Conservation (phyloP, 2,888 invertebrate genomes). For the Amaurobius ferox region DNA sequence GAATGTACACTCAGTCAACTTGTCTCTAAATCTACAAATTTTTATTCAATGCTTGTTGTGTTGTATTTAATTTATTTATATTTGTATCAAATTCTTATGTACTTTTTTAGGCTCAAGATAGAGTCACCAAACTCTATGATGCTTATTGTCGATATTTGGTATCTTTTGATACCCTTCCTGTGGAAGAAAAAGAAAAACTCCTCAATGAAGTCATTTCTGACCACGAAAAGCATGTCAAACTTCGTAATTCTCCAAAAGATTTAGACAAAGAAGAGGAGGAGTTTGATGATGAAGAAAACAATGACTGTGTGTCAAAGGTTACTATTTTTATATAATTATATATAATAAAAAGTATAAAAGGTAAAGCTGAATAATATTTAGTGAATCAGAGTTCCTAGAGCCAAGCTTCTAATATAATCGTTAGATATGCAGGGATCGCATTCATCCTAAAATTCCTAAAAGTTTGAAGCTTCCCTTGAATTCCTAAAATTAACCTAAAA, state of each 20-base stretch:
- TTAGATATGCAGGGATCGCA: too few species aligned
- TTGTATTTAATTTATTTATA: neutral
- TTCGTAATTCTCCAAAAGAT: conserved; percentile 78
- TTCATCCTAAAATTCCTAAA: too few species aligned
- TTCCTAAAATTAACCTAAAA: too few species aligned
- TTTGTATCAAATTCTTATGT: neutral
- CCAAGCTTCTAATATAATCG: too few species aligned
- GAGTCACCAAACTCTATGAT: conserved; percentile 89
- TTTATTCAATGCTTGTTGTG: too few species aligned
- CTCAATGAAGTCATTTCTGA: conserved; percentile 85
- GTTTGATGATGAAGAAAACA: conserved; percentile 77
- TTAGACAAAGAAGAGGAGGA: conserved; percentile 77
- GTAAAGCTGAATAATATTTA: too few species aligned
- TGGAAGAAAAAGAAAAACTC: conserved; percentile 86
- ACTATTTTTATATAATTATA: conserved; percentile 53
- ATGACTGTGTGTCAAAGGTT: conserved; percentile 75
- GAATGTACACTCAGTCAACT: too few species aligned
- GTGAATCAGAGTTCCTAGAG: too few species aligned
- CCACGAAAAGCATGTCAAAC: conserved; percentile 83
- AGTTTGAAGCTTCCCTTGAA: too few species aligned
- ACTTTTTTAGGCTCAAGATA: conserved; percentile 82
- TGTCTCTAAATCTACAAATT: too few species aligned
- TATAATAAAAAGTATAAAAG: too few species aligned
- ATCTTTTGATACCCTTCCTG: conserved; percentile 90
- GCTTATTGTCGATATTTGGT: conserved; percentile 93